Conservation (phyloP, 2,797 vertebrate genomes). For the Phyllotis vaccarum region DNA sequence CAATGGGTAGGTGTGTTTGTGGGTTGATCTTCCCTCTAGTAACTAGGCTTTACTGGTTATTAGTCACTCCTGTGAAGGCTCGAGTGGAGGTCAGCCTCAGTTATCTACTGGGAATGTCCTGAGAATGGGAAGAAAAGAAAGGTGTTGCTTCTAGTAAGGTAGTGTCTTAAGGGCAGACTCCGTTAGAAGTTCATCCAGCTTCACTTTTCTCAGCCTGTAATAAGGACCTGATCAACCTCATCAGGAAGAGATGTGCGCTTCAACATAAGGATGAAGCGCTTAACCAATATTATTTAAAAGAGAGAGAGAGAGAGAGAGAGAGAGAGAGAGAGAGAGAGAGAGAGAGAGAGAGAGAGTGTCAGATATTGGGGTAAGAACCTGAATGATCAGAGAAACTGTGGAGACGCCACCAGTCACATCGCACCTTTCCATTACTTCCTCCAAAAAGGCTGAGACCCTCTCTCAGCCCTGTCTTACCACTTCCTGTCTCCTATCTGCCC, state of each 20-base stretch:
- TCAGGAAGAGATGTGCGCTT: not conserved
- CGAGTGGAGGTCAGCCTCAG: not conserved
- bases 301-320: too few species aligned
- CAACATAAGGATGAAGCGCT: not conserved
- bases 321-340: too few species aligned
- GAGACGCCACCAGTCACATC: not conserved
- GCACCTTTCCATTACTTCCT: not conserved
- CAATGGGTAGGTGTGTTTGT: not conserved
- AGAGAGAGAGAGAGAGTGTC: too few species aligned
- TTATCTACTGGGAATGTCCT: not conserved
- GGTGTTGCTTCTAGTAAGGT: not conserved
- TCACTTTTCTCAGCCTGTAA: not conserved
- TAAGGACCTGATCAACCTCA: not conserved
- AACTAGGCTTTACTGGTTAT: not conserved
- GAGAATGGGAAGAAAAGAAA: not conserved
- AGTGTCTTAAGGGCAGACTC: not conserved
- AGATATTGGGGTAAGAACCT: not conserved
- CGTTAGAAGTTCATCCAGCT: accelerated
- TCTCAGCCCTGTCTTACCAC: not conserved
- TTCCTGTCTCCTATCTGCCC: not conserved
- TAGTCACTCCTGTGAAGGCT: not conserved
- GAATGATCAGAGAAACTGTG: not conserved
- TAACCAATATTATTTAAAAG: not conserved
- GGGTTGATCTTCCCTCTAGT: not conserved
- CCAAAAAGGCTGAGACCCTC: not conserved